phyloP scores from a whole-genome alignment of 2,888 invertebrate species.

The Luperina testacea region DNA sequence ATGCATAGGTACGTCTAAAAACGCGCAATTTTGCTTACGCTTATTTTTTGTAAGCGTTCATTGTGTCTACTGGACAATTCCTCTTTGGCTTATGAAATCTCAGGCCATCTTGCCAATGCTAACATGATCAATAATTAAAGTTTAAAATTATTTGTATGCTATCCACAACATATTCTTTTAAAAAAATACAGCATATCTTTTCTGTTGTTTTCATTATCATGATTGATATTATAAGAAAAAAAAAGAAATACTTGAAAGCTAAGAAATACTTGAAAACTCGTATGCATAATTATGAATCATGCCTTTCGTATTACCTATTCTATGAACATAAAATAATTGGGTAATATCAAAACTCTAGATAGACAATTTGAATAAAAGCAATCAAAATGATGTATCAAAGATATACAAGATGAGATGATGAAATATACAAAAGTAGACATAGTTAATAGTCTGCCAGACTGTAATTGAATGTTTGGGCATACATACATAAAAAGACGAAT shows the following conservation, averaged over 20 bases:
- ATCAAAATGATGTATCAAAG: background rate
- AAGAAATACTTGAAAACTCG: constrained; percentile 8
- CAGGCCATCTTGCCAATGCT: background rate
- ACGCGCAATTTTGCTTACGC: too few species aligned
- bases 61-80: background rate
- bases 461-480: constrained; percentile 6
- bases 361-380: background rate
- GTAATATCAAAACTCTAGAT: background rate
- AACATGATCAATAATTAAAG: background rate
- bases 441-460: constrained; percentile 9
- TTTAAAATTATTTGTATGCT: background rate
- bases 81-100: background rate
- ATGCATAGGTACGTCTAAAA: too few species aligned
- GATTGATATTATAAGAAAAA: too few species aligned
- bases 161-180: background rate
- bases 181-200: background rate
- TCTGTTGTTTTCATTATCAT: background rate
- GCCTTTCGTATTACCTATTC: background rate
- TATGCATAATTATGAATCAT: background rate
- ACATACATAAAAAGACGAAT: background rate
- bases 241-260: constrained; percentile 7
- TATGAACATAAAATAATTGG: constrained; percentile 15
- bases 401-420: background rate
- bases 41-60: background rate
- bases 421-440: background rate